Percentiles rank a stretch among this genome's conserved stretches.
Evolutionary conservation across 2,797 vertebrate genomes (phyloP).

Genomic region (Cheirogaleus major): DNA sequence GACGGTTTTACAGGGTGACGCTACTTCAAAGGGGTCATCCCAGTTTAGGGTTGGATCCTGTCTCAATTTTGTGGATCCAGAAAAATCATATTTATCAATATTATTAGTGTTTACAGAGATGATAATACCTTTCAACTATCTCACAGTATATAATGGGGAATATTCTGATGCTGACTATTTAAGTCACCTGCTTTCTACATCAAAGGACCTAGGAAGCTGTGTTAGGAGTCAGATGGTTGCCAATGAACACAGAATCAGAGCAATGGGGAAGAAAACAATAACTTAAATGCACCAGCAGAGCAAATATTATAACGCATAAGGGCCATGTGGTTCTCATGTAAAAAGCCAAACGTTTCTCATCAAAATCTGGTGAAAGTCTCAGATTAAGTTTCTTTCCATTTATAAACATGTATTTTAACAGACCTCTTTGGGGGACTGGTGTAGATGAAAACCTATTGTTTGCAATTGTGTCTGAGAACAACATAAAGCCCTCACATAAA

Average conservation of each 20-base stretch:
- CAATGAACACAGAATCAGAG: not conserved
- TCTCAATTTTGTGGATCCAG: not conserved
- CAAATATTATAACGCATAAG: not conserved
- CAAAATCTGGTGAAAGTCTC: not conserved
- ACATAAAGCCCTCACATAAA: not conserved
- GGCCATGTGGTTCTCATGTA: not conserved
- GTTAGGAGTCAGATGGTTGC: not conserved
- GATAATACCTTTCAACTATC: not conserved
- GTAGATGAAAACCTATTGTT: not conserved
- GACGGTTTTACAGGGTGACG: not conserved
- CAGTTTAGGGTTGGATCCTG: not conserved
- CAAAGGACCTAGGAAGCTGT: not conserved
- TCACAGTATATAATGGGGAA: not conserved
- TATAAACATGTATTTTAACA: constrained; percentile 12
- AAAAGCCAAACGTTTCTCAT: not conserved
- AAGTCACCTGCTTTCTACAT: not conserved
- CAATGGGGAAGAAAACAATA: not conserved
- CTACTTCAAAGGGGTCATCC: not conserved
- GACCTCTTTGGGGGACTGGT: not conserved
- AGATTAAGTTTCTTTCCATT: constrained; percentile 18
- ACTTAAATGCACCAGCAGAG: not conserved
- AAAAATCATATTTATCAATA: not conserved
- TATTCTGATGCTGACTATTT: not conserved
- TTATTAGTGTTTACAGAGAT: not conserved
- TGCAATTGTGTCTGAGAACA: not conserved